A percentile compares a stretch with the other conserved stretches of the same genome.
These are phyloP conservation scores for Eubasilissa regina DNA, from an alignment of 1,140 invertebrate species.

Conservation along the genomic window DNA sequence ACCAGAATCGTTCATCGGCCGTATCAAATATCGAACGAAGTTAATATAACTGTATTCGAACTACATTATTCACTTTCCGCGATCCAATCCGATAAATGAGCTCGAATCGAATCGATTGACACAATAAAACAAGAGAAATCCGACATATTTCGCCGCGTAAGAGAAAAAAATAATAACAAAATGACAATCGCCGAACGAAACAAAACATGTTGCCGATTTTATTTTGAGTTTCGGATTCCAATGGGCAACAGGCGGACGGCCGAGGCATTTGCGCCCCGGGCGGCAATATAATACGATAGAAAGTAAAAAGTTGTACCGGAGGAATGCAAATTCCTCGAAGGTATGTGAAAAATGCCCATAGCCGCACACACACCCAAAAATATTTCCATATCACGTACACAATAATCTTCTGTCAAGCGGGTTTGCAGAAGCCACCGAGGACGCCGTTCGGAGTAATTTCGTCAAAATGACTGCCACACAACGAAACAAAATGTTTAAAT, in stretches of 20 bases:
- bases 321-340: conserved; percentile 44
- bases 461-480: not conserved
- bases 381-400: conserved; percentile 42
- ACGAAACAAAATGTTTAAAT: not conserved
- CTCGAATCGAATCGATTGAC: too few relatives aligned
- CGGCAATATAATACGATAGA: conserved; percentile 42
- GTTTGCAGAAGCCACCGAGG: not conserved
- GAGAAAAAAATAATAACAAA: not conserved
- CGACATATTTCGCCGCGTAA: too few relatives aligned
- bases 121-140: too few relatives aligned
- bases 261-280: conserved; percentile 19
- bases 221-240: not conserved
- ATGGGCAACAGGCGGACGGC: not conserved
- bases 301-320: conserved; percentile 42
- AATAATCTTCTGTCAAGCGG: conserved; percentile 31
- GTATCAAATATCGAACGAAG: too few relatives aligned
- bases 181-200: not conserved
- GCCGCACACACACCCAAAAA: conserved; percentile 50
- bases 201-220: not conserved
- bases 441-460: not conserved
- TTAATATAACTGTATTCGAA: too few relatives aligned
- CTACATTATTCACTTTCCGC: too few relatives aligned
- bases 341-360: conserved; percentile 50
- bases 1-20: too few relatives aligned
- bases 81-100: too few relatives aligned